Evolutionary conservation across 2,888 invertebrate species (phyloP).

Genomic region (Calliphora vomitoria): DNA sequence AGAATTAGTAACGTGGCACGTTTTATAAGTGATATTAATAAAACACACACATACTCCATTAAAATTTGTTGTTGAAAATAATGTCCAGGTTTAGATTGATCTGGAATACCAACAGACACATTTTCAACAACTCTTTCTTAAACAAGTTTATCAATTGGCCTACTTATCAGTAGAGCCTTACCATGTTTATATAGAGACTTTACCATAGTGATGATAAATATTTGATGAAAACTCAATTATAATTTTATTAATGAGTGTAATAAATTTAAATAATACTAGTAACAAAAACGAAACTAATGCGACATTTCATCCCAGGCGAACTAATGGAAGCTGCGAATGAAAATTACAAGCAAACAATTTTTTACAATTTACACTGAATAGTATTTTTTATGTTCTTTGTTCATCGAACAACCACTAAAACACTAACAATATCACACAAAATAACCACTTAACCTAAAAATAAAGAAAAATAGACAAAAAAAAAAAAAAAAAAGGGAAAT

Average conservation of each 20-base stretch:
- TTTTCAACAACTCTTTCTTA: too few species aligned
- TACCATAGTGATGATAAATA: neutral
- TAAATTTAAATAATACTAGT: constrained; percentile 28
- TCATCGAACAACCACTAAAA: neutral
- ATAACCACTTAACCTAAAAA: constrained; percentile 72
- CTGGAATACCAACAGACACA: too few species aligned
- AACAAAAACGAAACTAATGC: constrained; percentile 19
- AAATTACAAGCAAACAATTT: constrained; percentile 7
- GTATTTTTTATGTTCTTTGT: constrained; percentile 41
- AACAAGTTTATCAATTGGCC: neutral
- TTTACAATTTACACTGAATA: constrained; percentile 27
- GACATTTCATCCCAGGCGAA: constrained; percentile 6
- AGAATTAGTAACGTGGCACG: neutral
- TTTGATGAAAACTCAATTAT: constrained; percentile 41
- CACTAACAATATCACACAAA: constrained; percentile 52
- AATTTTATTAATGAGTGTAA: constrained; percentile 56
- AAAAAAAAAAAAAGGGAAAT: constrained; percentile 52
- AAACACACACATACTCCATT: too few species aligned
- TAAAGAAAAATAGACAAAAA: constrained; percentile 15
- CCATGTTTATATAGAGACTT: neutral
- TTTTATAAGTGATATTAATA: neutral
- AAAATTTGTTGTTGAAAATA: too few species aligned
- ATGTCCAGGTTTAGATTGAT: too few species aligned
- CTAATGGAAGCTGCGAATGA: neutral
- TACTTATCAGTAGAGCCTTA: neutral